Evolutionary conservation across 2,888 invertebrate genomes (phyloP).

Genomic region (Netelia virgata): DNA sequence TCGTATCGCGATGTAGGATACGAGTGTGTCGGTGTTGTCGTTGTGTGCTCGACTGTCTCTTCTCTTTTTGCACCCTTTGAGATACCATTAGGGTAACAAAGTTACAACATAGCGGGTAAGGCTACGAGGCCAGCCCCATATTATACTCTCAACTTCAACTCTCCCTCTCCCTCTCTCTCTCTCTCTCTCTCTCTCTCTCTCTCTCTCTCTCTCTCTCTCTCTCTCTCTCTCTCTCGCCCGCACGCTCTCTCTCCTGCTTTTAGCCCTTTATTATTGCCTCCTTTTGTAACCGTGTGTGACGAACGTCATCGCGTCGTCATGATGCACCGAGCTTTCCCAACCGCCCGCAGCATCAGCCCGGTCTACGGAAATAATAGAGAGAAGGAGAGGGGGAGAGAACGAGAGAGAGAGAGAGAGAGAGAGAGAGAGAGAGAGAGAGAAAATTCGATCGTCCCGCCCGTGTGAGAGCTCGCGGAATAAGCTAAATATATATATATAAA

Average conservation of each 20-base stretch:
- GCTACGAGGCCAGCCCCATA: slow-evolving; percentile 39
- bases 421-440: too few species aligned
- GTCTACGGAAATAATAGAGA: slow-evolving; percentile 27
- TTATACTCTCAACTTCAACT: slow-evolving; percentile 35
- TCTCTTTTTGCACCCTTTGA: slow-evolving; percentile 55
- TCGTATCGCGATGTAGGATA: too few species aligned
- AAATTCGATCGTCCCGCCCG: slow-evolving; percentile 48
- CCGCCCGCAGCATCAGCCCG: slow-evolving; percentile 19
- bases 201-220: slow-evolving; percentile 51
- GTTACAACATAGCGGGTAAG: slow-evolving; percentile 44
- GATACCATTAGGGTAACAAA: slow-evolving; percentile 63
- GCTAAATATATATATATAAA: background rate
- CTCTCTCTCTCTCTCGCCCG: slow-evolving; percentile 42
- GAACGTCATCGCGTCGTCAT: slow-evolving; percentile 12
- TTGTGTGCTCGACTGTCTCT: slow-evolving; percentile 15
- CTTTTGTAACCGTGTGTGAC: slow-evolving; percentile 47
- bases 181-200: slow-evolving; percentile 15
- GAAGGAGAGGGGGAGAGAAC: slow-evolving; percentile 9
- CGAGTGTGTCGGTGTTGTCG: background rate
- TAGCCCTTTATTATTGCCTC: slow-evolving; percentile 42
- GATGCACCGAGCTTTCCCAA: background rate
- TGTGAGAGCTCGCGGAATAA: background rate
- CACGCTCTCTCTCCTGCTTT: background rate
- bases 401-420: slow-evolving; percentile 30
- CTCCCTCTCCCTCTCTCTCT: slow-evolving; percentile 27